Evolutionary conservation across 2,113 vertebrate genomes (phyloP), one percentile per base, ranked within the genome.

Genomic region (Acanthisitta chloris): DNA sequence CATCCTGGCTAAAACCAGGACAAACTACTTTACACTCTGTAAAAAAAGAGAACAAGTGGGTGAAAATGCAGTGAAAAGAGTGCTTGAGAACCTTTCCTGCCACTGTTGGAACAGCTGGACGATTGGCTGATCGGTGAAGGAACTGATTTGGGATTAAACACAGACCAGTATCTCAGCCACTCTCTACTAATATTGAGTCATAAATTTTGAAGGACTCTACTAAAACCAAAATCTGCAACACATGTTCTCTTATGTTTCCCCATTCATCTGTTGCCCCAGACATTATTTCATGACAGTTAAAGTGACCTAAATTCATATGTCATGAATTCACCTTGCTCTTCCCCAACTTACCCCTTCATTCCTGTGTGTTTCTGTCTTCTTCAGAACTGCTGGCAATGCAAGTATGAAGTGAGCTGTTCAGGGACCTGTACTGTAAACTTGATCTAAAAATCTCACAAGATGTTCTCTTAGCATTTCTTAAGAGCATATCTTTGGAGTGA

Each of bases 101-200:
- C 7, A 3, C 28, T 65, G 12, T 13, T 48, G 15, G 9, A 51
- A 28, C 23, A 42, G 9, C 0, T 54, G 46, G 31, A 65, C 43
- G 34, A 15, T 34, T 74, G 61, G 29, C 8, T 64, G 28, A 38
- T 36, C 17, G 24, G 17, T 74, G 34, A 72, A 67, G 14, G 26
- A 26, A 33, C 15, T 74, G 51, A 62, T 38, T 9, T 46, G 20
- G 20, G 25, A 54, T 58, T 52, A 54, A 71, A 54, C 18, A 34
- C 1, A 1, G 14, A 45, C 3, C 5, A 55, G 12, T n/a, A 66
- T 57, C n/a, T 46, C n/a, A 84, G 4, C 0, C 13, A 2, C 12
- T 58, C 13, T 92, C 26, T 51, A 31, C 8, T 34, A 74, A 36
- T 29, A 55, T 2, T 38, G 45, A 83, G 8, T 28, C 2, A 1